A percentile compares a stretch with the other conserved stretches of the same genome.
These are phyloP conservation scores for Cephus rjabovi DNA, from an alignment of 2,888 invertebrate species.

Conservation along the genomic window DNA sequence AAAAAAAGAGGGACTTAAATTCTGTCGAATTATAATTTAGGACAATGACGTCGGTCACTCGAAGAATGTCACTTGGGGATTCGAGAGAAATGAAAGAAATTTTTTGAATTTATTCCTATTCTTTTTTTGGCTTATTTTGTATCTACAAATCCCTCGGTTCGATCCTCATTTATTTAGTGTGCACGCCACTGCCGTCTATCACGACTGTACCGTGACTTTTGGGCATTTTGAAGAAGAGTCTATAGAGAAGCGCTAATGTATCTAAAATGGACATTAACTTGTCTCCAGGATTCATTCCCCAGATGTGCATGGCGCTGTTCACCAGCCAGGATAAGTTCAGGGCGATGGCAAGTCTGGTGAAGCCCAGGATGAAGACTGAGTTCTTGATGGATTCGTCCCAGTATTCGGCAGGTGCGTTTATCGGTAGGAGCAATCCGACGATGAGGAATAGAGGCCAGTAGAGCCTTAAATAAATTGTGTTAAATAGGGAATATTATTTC, in stretches of 20 bases:
- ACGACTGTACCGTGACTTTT: constrained; percentile 55
- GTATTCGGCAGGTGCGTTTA: constrained; percentile 83
- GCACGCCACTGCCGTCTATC: constrained; percentile 49
- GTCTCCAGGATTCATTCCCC: constrained; percentile 78
- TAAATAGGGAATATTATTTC: constrained; percentile 1
- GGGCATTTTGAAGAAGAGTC: constrained; percentile 53
- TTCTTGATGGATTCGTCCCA: constrained; percentile 78
- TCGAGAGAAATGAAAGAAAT: background rate
- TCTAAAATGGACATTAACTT: constrained; percentile 72
- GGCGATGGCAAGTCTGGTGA: constrained; percentile 75
- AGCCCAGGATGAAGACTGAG: constrained; percentile 76
- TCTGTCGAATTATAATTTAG: background rate
- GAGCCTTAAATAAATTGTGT: constrained; percentile 68
- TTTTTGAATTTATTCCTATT: constrained; percentile 12
- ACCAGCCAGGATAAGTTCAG: constrained; percentile 78
- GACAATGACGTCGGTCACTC: background rate
- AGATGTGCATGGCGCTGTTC: constrained; percentile 78
- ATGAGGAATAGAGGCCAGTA: constrained; percentile 78
- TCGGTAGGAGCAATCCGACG: constrained; percentile 76
- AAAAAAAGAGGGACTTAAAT: constrained; percentile 7
- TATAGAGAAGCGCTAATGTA: constrained; percentile 44
- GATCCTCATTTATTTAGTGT: constrained; percentile 5
- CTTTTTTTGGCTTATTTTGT: constrained; percentile 9
- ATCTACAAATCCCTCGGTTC: background rate
- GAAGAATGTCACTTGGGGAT: background rate